phyloP scores from a whole-genome alignment of 2,888 invertebrate species.

The Cyclophora punctaria region DNA sequence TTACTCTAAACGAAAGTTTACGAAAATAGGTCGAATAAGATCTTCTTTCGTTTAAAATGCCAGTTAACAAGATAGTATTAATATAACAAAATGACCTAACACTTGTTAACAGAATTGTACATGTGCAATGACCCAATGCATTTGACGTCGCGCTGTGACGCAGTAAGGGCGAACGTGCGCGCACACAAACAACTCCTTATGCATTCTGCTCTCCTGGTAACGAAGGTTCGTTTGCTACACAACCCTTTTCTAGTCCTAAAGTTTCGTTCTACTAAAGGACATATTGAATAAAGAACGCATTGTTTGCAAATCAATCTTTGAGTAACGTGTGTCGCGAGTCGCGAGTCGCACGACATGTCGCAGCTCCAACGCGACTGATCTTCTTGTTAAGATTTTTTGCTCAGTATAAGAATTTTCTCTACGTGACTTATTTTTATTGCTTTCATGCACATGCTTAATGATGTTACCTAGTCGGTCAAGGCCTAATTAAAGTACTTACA shows the following conservation, averaged over 20 bases:
- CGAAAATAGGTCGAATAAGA: too few relatives aligned
- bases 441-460: conserved; percentile 19
- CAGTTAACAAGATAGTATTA: too few relatives aligned
- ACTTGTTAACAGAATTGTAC: conserved; percentile 20
- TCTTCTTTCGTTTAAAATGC: too few relatives aligned
- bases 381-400: conserved; percentile 13
- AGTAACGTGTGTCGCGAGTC: conserved; percentile 6
- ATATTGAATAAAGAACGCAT: conserved; percentile 23
- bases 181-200: conserved; percentile 34
- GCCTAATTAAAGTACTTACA: neutral
- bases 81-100: neutral
- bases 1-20: too few relatives aligned
- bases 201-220: conserved; percentile 49
- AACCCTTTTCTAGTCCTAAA: conserved; percentile 67
- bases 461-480: conserved; percentile 23
- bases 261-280: conserved; percentile 36
- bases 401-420: conserved; percentile 10
- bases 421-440: conserved; percentile 11
- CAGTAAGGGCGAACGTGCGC: conserved; percentile 35
- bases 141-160: conserved; percentile 32
- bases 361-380: conserved; percentile 1
- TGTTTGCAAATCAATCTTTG: conserved; percentile 32
- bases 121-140: conserved; percentile 40
- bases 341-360: conserved; percentile 3
- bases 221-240: conserved; percentile 55